phyloP scores from a whole-genome alignment of 2,888 invertebrate species.

The Lithosia quadra region DNA sequence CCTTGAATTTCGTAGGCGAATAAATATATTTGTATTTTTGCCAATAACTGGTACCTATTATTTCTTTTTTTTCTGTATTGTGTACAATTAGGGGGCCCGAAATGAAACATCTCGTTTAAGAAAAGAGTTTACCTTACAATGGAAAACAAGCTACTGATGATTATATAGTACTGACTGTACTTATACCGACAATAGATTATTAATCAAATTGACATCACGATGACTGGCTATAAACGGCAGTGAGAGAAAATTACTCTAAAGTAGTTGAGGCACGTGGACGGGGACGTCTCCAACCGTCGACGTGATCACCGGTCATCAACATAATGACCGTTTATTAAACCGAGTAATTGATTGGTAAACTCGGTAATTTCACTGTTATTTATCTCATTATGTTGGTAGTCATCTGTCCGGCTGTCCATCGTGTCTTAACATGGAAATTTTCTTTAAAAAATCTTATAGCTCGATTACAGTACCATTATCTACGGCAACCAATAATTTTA shows the following conservation, averaged over 20 bases:
- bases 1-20: no score
- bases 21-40: no score
- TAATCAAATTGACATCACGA: conserved; percentile 3
- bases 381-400: no score
- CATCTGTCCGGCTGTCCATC: no score
- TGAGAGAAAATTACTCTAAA: conserved; percentile 7
- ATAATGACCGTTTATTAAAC: conserved; percentile 7
- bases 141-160: background rate
- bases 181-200: background rate
- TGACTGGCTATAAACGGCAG: conserved; percentile 1
- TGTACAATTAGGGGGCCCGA: no score
- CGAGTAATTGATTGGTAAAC: background rate
- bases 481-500: no score
- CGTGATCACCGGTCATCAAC: conserved; percentile 1
- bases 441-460: no score
- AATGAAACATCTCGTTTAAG: no score
- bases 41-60: no score
- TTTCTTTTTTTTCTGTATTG: no score
- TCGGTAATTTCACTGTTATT: conserved; percentile 5
- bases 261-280: conserved; percentile 17
- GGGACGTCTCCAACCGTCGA: background rate
- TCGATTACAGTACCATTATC: no score
- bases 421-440: no score
- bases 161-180: background rate
- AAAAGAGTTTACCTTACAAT: background rate